These are phyloP conservation scores for Saccopteryx leptura DNA, from an alignment of 2,113 vertebrate species.

Conservation along the genomic window DNA sequence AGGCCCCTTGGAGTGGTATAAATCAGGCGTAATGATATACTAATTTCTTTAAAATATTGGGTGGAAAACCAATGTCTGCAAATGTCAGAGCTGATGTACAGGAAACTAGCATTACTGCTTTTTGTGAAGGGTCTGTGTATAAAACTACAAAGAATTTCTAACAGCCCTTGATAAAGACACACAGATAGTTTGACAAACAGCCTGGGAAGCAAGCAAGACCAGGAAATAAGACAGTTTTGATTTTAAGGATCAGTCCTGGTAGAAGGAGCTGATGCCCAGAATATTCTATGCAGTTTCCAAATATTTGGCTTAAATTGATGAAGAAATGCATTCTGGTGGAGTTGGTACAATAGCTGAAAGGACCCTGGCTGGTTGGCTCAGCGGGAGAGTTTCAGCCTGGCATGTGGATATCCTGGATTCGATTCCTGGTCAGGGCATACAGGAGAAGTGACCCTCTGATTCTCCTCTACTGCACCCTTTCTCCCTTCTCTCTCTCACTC, in stretches of 20 bases:
- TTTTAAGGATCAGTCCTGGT: not conserved
- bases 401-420: too few species aligned
- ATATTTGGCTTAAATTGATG: not conserved
- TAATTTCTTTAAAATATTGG: slow-evolving; percentile 65
- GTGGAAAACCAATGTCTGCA: slow-evolving; percentile 40
- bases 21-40: slow-evolving; percentile 59
- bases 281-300: not conserved
- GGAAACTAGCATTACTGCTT: not conserved
- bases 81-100: not conserved
- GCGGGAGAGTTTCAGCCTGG: too few species aligned
- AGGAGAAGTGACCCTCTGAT: too few species aligned
- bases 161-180: not conserved
- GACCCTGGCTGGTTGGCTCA: not conserved
- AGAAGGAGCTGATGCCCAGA: not conserved
- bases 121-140: not conserved
- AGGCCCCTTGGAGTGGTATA: not conserved
- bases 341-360: not conserved
- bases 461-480: too few species aligned
- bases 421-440: too few species aligned
- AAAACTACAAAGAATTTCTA: slow-evolving; percentile 7
- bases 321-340: not conserved
- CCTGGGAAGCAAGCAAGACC: not conserved
- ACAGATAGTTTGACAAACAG: not conserved
- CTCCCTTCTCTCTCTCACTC: too few species aligned
- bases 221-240: not conserved